Base-by-base conservation (phyloP, 1,140 invertebrate genomes). In the Aricia agestis region DNA sequence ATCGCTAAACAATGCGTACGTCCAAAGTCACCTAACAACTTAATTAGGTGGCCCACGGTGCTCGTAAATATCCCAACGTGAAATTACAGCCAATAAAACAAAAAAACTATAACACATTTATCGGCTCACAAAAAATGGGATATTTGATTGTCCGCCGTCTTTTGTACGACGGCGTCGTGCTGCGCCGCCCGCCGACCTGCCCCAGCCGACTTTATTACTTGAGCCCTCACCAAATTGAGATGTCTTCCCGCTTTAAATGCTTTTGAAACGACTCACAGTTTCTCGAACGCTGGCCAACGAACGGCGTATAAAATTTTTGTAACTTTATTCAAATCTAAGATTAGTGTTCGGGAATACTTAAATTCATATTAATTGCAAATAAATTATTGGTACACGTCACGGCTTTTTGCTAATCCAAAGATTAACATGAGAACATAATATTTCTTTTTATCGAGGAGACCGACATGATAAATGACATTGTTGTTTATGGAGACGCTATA, bases 61-160 rank as follows among this genome's bases (percentile, higher is more conserved):
- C 80, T 85, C 87, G 84, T 90, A 91, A 90, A 91, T 91, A 91
- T 89, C 79, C 83, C 81, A 76, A 90, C 83, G 85, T 90, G 80
- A 91, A 91, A 90, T 91, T 88, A 90, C 84, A 86, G 86, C 86
- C 85, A 84, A 91, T 89, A 91, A 91, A 90, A 88, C 74, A 78
- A 89, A 89, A 89, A 89, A 84, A 89, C 82, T 87, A 89, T 86
- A 87, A 89, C 84, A 87, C 86, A 89, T 89, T 86, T 91, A 89
- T 91, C 85, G 84, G 83, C 73, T 80, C 81, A 89, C 89, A 91
- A 89, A 91, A 91, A 91, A 89, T 70, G 81, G 80, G 82, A 82
- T 63, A 80, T 85, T 84, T 80, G 85, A 87, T 86, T 85, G 83
- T 89, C 84, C 85, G 85, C 74, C 73, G 82, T 81, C 81, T 82